phyloP scores from a whole-genome alignment of 2,797 vertebrate species.

The Phoxinus dragarum region DNA sequence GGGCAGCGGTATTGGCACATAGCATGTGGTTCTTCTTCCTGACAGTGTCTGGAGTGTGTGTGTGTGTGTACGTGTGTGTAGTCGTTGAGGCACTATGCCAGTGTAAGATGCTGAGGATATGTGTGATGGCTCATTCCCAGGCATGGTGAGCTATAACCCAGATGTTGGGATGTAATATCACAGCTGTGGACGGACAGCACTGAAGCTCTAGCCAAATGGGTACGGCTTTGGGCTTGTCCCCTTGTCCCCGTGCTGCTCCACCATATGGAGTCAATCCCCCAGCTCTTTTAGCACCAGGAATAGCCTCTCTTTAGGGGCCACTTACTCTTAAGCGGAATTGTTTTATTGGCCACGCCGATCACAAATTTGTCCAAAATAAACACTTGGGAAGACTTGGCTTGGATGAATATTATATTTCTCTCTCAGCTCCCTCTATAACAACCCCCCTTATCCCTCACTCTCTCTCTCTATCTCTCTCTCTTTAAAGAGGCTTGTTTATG shows the following conservation, averaged over 20 bases:
- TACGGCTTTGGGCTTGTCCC: constrained; percentile 85
- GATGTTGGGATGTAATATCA: constrained; percentile 96
- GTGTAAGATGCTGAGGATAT: constrained; percentile 93
- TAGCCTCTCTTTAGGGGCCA: constrained; percentile 95
- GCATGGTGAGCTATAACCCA: constrained; percentile 98
- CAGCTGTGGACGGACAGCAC: constrained; percentile 93
- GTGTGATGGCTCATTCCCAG: constrained; percentile 96
- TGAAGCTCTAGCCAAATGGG: constrained; percentile 90
- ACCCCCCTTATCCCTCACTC: constrained; percentile 52
- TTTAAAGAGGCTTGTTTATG: constrained; percentile 93
- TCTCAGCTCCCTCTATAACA: constrained; percentile 76
- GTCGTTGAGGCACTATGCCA: constrained; percentile 80
- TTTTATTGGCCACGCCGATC: constrained; percentile 98
- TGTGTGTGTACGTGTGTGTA: constrained; percentile 46
- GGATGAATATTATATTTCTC: constrained; percentile 78
- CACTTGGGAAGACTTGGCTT: constrained; percentile 90
- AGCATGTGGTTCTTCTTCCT: constrained; percentile 79
- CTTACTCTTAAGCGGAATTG: constrained; percentile 97
- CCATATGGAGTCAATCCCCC: constrained; percentile 99
- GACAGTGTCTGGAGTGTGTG: constrained; percentile 69
- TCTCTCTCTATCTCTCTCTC: constrained; percentile 38
- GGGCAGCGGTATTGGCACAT: constrained; percentile 73
- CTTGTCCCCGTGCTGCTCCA: constrained; percentile 95
- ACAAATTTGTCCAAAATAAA: constrained; percentile 99
- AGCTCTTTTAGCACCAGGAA: constrained; percentile 94